Base-by-base conservation (phyloP, 2,888 invertebrate species). In the Platypus cylindrus region DNA sequence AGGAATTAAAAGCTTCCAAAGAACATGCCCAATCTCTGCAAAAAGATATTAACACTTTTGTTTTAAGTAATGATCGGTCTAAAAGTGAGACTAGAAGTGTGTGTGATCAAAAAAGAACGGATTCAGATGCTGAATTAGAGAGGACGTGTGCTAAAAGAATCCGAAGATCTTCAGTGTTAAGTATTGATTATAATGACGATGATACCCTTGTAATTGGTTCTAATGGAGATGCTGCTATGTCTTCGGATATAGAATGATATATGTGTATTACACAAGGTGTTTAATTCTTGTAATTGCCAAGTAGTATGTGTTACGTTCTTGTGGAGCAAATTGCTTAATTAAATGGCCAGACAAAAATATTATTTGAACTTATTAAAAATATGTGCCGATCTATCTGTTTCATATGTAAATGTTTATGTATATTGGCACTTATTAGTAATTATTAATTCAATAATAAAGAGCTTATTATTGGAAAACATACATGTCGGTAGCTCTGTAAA, bases 1-100 rank as follows among this genome's bases (percentile, higher is more conserved):
- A 90, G 59, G 91, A 95, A 63, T 65, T 95, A 40, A 77, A 87
- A 38, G 85, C 87, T 50, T 72, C 84, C 8, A 78, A 81, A 49
- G 82, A 84, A 46, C 44, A 48, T 15, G 45, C 50, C 27, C 66
- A 67, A 33, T 59, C 64, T n/a, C 59, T 79, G 22, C 76, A 78
- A 49, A 73, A 73, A 48, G 80, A 76, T 47, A 63, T 57, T 43
- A 50, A 53, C 48, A 48, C 52, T 36, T 50, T 59, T 38, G 56
- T 52, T 50, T 39, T 37, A 13, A 36, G 32, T 24, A 49, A 46
- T 36, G 49, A 48, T 30, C 40, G 49, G 28, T 49, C 49, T 20
- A 50, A 50, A 35, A 50, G 49, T 48, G 50, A 50, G 41, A 38
- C 29, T 35, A 45, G 40, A 46, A 50, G 50, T 52, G 59, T 55